phyloP scores from a whole-genome alignment of 2,888 invertebrate species.

The Heteromurus nitidus region DNA sequence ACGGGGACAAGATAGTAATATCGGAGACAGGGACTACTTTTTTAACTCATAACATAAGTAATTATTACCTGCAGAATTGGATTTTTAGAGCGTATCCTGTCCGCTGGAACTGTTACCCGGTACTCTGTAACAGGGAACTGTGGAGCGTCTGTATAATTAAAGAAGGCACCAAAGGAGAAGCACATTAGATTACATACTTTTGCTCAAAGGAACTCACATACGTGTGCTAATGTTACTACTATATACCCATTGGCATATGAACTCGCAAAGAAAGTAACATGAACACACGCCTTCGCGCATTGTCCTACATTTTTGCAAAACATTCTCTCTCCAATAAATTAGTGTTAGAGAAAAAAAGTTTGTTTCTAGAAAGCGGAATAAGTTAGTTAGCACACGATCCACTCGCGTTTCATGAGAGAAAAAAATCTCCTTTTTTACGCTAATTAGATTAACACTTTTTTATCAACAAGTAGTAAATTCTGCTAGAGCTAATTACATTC shows the following conservation, averaged over 20 bases:
- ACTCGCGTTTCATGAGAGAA: not conserved
- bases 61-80: slow-evolving; percentile 73
- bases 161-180: not conserved
- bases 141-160: slow-evolving; percentile 56
- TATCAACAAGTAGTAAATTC: slow-evolving; percentile 25
- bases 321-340: too few relatives aligned
- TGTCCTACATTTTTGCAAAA: too few relatives aligned
- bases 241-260: not conserved
- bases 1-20: too few relatives aligned
- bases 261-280: not conserved
- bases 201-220: not conserved
- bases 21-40: too few relatives aligned
- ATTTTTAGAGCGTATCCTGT: slow-evolving; percentile 70
- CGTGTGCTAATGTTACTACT: too few relatives aligned
- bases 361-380: too few relatives aligned
- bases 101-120: slow-evolving; percentile 75
- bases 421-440: slow-evolving; percentile 1
- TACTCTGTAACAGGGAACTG: slow-evolving; percentile 76
- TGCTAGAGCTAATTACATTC: slow-evolving; percentile 77
- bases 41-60: too few relatives aligned
- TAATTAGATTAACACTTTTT: slow-evolving; percentile 36
- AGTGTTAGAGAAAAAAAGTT: too few relatives aligned
- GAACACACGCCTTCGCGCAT: not conserved
- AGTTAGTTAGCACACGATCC: too few relatives aligned
- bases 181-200: slow-evolving; percentile 22